Conservation (phyloP, 2,113 vertebrate genomes). For the Corynorhinus townsendii region DNA sequence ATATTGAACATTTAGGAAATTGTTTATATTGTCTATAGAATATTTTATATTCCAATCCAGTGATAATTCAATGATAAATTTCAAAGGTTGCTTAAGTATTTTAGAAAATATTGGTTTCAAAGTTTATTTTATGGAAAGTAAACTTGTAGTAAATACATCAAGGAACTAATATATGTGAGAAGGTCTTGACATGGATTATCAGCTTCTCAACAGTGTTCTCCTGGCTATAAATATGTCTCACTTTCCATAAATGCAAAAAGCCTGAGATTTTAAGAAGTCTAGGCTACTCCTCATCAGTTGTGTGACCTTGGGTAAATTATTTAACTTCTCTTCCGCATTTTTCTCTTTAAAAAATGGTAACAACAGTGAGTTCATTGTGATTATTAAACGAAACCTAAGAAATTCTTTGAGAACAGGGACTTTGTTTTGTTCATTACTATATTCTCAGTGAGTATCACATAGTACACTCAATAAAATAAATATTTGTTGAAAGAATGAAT, state of each 20-base stretch:
- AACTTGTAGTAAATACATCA: constrained; percentile 36
- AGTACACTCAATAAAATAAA: neutral
- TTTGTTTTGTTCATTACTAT: neutral
- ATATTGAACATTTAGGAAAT: neutral
- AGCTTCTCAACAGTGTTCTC: constrained; percentile 50
- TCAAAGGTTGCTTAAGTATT: constrained; percentile 29
- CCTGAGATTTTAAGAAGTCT: neutral
- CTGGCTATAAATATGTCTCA: constrained; percentile 54
- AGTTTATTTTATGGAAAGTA: constrained; percentile 33
- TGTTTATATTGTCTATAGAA: constrained; percentile 8
- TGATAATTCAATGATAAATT: constrained; percentile 36
- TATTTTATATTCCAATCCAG: constrained; percentile 18
- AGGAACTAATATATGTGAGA: constrained; percentile 29
- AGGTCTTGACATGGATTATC: constrained; percentile 54
- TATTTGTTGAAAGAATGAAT: constrained; percentile 2
- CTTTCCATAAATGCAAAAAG: constrained; percentile 25
- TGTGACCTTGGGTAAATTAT: neutral
- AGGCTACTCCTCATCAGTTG: neutral
- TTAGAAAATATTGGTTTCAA: constrained; percentile 38
- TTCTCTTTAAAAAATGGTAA: neutral
- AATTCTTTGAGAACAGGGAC: neutral
- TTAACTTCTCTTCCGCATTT: neutral
- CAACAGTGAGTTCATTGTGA: neutral
- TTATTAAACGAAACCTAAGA: constrained; percentile 24
- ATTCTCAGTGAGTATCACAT: neutral